Evolutionary conservation across 2,888 invertebrate genomes (phyloP).

Genomic region (Keiferia lycopersicella): DNA sequence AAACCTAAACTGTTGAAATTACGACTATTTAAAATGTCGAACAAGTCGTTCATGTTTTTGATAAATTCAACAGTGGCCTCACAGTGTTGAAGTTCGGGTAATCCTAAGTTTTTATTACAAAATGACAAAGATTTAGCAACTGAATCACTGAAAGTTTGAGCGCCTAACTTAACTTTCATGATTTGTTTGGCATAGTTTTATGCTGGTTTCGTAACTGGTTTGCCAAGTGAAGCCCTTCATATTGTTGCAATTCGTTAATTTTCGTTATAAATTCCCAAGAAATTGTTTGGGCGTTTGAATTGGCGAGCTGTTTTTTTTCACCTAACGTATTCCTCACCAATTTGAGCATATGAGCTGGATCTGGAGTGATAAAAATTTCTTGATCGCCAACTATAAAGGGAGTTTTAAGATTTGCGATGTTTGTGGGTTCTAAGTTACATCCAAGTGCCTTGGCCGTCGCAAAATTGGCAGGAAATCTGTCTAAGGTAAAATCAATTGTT

Average conservation of each 20-base stretch:
- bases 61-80: constrained; percentile 29
- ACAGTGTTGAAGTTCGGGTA: constrained; percentile 26
- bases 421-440: neutral
- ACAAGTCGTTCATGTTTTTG: constrained; percentile 29
- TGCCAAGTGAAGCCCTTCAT: constrained; percentile 31
- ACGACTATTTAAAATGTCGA: constrained; percentile 32
- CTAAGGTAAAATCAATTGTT: constrained; percentile 29
- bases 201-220: constrained; percentile 16
- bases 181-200: no score
- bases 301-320: constrained; percentile 1
- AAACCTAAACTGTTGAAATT: neutral
- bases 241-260: constrained; percentile 26
- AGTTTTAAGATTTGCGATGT: constrained; percentile 26
- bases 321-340: no score
- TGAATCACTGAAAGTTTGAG: constrained; percentile 30
- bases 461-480: no score
- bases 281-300: neutral
- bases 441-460: neutral
- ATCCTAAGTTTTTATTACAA: constrained; percentile 25
- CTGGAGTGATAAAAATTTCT: constrained; percentile 19
- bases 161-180: no score
- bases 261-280: neutral
- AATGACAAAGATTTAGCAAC: constrained; percentile 29
- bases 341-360: neutral
- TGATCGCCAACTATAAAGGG: constrained; percentile 29